phyloP scores from a whole-genome alignment of 2,888 invertebrate species.

The Netelia fuscicornis region DNA sequence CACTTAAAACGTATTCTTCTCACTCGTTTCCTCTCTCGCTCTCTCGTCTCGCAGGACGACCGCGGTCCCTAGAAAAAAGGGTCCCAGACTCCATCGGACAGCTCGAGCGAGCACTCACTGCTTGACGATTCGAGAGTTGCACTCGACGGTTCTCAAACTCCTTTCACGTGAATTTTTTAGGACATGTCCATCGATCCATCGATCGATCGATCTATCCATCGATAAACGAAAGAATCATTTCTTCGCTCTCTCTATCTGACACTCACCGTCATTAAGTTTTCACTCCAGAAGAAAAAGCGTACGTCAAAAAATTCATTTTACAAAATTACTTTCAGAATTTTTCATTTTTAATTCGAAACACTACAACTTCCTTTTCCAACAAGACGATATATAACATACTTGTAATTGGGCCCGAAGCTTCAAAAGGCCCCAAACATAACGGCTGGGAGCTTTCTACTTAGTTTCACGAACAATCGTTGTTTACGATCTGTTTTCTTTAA shows the following conservation, averaged over 20 bases:
- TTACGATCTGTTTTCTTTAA: neutral
- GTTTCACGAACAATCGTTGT: neutral
- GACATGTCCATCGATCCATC: neutral
- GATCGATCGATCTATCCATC: constrained; percentile 39
- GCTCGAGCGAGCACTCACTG: neutral
- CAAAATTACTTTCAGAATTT: too few relatives aligned
- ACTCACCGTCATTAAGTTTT: too few relatives aligned
- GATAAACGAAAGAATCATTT: neutral
- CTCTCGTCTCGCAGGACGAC: neutral
- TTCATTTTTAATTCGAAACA: too few relatives aligned
- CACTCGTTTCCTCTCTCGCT: neutral
- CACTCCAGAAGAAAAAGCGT: too few relatives aligned
- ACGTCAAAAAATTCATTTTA: too few relatives aligned
- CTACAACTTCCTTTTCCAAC: too few relatives aligned
- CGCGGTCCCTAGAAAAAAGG: constrained; percentile 37
- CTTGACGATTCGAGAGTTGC: constrained; percentile 18
- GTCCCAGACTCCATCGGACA: constrained; percentile 23
- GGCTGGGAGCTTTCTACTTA: neutral
- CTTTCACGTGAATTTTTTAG: constrained; percentile 38
- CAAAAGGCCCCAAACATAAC: neutral
- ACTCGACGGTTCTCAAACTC: constrained; percentile 45
- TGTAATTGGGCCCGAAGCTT: neutral
- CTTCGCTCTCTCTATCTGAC: neutral
- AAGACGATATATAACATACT: too few relatives aligned
- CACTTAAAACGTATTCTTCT: constrained; percentile 75